Percentiles rank a stretch among this genome's conserved stretches.
phyloP scores from a whole-genome alignment of 2,113 vertebrate species.

The Capricornis sumatraensis region DNA sequence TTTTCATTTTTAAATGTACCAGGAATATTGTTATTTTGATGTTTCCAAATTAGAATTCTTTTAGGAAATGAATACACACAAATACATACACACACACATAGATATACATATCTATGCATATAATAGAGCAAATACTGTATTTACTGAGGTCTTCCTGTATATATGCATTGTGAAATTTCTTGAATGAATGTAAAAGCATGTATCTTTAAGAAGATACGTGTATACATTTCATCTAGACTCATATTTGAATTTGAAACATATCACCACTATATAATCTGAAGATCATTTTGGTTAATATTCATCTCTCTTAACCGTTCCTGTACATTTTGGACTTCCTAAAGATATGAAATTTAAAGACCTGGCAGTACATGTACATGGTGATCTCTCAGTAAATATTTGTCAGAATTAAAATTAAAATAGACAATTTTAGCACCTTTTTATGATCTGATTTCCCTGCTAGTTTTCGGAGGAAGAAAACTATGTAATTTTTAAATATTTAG shows the following conservation, averaged over 20 bases:
- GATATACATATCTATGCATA: not conserved
- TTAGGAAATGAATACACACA: not conserved
- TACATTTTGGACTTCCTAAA: not conserved
- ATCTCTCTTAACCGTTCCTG: not conserved
- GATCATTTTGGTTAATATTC: slow-evolving; percentile 17
- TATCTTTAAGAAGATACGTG: not conserved
- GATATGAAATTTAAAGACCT: not conserved
- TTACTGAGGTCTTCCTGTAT: not conserved
- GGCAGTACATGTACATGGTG: not conserved
- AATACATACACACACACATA: not conserved
- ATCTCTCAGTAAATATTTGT: slow-evolving; percentile 4
- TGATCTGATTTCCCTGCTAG: not conserved
- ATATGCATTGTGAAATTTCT: slow-evolving; percentile 1
- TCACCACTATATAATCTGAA: not conserved
- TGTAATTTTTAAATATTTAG: slow-evolving; percentile 11
- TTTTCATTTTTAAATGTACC: slow-evolving; percentile 1
- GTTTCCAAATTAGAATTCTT: slow-evolving; percentile 20
- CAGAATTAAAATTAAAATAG: slow-evolving; percentile 28
- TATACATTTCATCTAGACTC: not conserved
- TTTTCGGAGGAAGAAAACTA: slow-evolving; percentile 23
- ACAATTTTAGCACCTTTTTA: not conserved
- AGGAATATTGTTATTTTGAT: slow-evolving; percentile 29
- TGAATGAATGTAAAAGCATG: slow-evolving; percentile 19
- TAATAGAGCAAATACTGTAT: not conserved
- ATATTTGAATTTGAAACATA: slow-evolving; percentile 4